Percentiles rank a stretch among this genome's conserved stretches.
phyloP scores from a whole-genome alignment of 2,113 vertebrate genomes.

The Ranitomeya imitator region DNA sequence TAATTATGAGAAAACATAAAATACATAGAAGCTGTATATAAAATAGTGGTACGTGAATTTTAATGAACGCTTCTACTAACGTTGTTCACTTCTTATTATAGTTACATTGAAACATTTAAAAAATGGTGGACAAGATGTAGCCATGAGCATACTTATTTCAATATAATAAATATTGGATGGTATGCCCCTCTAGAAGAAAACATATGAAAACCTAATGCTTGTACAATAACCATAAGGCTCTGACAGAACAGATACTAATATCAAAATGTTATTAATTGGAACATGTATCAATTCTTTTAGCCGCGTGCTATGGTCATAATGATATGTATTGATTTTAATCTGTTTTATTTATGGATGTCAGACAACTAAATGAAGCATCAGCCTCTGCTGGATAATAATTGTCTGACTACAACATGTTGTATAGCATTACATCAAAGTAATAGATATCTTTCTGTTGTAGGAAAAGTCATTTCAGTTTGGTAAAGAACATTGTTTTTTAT shows the following conservation, averaged over 20 bases:
- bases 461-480: constrained; percentile 15
- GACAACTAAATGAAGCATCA: not conserved
- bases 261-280: constrained; percentile 3
- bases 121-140: not conserved
- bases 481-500: constrained; percentile 36
- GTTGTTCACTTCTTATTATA: not conserved
- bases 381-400: not conserved
- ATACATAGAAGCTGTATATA: not conserved
- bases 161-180: not conserved
- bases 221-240: not conserved
- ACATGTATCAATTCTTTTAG: not conserved
- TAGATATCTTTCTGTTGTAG: constrained; percentile 30
- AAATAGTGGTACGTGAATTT: too few species aligned
- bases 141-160: not conserved
- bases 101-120: not conserved
- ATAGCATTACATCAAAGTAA: constrained; percentile 35
- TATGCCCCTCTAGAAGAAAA: not conserved
- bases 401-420: constrained; percentile 8
- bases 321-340: constrained; percentile 43
- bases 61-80: not conserved
- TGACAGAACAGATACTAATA: not conserved
- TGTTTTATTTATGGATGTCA: constrained; percentile 31
- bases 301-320: not conserved
- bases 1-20: not conserved
- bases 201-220: not conserved